Evolutionary conservation across 2,888 invertebrate genomes (phyloP).

Genomic region (Synergus gifuensis): DNA sequence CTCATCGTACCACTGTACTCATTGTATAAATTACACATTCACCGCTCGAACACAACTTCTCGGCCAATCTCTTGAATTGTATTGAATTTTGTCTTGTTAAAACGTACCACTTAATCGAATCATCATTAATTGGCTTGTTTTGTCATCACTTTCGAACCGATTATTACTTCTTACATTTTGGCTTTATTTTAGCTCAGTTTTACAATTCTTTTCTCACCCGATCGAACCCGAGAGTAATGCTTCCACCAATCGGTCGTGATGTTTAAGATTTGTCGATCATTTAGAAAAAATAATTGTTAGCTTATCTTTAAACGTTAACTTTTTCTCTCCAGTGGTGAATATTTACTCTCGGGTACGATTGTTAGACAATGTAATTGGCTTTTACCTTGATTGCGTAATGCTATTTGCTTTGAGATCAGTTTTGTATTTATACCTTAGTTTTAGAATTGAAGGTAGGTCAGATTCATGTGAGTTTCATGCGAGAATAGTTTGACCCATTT

Average conservation of each 20-base stretch:
- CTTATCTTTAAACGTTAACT: background rate
- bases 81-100: slow-evolving; percentile 63
- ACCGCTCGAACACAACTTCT: slow-evolving; percentile 67
- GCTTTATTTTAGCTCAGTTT: slow-evolving; percentile 72
- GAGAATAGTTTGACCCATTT: slow-evolving; percentile 48
- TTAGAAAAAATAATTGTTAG: background rate
- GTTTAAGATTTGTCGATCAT: background rate
- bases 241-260: background rate
- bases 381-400: slow-evolving; percentile 77
- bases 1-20: slow-evolving; percentile 74
- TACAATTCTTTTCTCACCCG: slow-evolving; percentile 58
- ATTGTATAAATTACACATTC: slow-evolving; percentile 78
- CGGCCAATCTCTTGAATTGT: slow-evolving; percentile 61
- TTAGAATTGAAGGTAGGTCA: slow-evolving; percentile 75
- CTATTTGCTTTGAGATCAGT: slow-evolving; percentile 78
- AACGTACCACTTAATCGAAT: slow-evolving; percentile 62
- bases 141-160: slow-evolving; percentile 65
- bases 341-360: slow-evolving; percentile 61
- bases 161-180: slow-evolving; percentile 64
- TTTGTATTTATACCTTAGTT: slow-evolving; percentile 75
- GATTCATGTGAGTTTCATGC: slow-evolving; percentile 54
- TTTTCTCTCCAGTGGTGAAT: slow-evolving; percentile 24
- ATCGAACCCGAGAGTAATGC: slow-evolving; percentile 60
- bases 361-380: slow-evolving; percentile 75
- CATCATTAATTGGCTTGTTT: slow-evolving; percentile 71